Percentiles rank a stretch among this genome's conserved stretches.
Evolutionary conservation across 1,140 invertebrate genomes (phyloP).

Genomic region (Lethrus apterus): DNA sequence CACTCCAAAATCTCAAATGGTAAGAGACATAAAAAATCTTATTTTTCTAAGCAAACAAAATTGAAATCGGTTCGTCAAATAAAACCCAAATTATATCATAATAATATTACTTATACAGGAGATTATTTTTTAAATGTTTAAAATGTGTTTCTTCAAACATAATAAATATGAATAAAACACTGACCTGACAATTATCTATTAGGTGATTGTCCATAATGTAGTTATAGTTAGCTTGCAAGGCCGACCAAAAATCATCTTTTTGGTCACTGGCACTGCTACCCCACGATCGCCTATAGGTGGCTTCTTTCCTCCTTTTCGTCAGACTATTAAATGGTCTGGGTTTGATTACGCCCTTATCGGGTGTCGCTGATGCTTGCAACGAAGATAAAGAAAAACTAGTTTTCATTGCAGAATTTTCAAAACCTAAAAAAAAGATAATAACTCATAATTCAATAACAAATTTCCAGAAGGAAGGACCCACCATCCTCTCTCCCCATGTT

Average conservation of each 20-base stretch:
- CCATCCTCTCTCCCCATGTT: too few relatives aligned
- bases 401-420: slow-evolving; percentile 51
- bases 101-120: too few relatives aligned
- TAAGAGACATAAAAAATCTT: too few relatives aligned
- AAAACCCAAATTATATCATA: too few relatives aligned
- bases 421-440: slow-evolving; percentile 47
- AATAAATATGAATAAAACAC: not conserved
- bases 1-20: too few relatives aligned
- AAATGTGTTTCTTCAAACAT: too few relatives aligned
- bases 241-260: slow-evolving; percentile 82
- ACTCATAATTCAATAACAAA: too few relatives aligned
- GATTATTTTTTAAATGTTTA: too few relatives aligned
- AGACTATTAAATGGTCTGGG: slow-evolving; percentile 60
- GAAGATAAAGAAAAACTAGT: slow-evolving; percentile 52
- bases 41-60: too few relatives aligned
- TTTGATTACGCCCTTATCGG: slow-evolving; percentile 44
- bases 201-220: slow-evolving; percentile 92
- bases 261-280: slow-evolving; percentile 55
- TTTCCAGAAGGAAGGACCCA: too few relatives aligned
- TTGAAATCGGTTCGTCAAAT: too few relatives aligned
- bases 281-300: slow-evolving; percentile 38
- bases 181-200: slow-evolving; percentile 72
- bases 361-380: slow-evolving; percentile 40
- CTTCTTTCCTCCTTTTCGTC: slow-evolving; percentile 51
- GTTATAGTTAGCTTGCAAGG: slow-evolving; percentile 80